Percentiles rank a stretch among this genome's conserved stretches.
phyloP scores from a whole-genome alignment of 1,140 invertebrate species.

The Plectus sambesii region DNA sequence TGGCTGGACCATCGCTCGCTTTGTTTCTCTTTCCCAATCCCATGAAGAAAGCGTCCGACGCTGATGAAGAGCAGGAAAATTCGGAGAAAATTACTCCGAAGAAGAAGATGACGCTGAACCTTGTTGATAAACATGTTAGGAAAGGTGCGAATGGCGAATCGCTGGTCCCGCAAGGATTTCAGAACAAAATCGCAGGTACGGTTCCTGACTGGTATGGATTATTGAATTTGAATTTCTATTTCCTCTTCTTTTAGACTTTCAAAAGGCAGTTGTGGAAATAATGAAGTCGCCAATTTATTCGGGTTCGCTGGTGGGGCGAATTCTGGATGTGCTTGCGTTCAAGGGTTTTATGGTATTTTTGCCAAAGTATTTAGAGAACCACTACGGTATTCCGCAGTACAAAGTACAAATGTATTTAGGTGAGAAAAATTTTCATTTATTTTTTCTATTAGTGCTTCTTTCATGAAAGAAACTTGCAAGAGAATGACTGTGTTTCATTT shows the following conservation, averaged over 20 bases:
- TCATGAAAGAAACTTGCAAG: too few relatives aligned
- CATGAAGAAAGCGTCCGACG: constrained; percentile 13
- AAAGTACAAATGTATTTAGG: constrained; percentile 25
- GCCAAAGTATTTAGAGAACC: constrained; percentile 24
- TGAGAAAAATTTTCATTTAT: constrained; percentile 4
- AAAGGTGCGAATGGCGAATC: constrained; percentile 19
- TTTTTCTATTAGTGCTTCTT: constrained; percentile 9
- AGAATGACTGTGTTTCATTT: too few relatives aligned
- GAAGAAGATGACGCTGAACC: constrained; percentile 15
- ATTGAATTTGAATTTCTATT: too few relatives aligned
- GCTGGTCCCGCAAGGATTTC: constrained; percentile 16
- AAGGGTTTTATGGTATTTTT: constrained; percentile 30
- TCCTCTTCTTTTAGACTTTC: constrained; percentile 20
- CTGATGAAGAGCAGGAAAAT: constrained; percentile 16
- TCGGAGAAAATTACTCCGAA: constrained; percentile 6
- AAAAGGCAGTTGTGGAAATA: constrained; percentile 11
- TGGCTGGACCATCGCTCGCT: constrained; percentile 23
- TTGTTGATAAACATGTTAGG: constrained; percentile 23
- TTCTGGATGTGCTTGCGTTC: constrained; percentile 29
- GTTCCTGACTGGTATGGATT: constrained; percentile 2
- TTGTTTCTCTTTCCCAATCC: constrained; percentile 22
- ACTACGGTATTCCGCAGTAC: constrained; percentile 27
- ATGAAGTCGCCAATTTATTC: constrained; percentile 25
- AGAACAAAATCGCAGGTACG: constrained; percentile 20
- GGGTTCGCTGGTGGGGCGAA: constrained; percentile 25